These are phyloP conservation scores for Unio pictorum DNA, from an alignment of 2,888 invertebrate genomes.

Conservation along the genomic window DNA sequence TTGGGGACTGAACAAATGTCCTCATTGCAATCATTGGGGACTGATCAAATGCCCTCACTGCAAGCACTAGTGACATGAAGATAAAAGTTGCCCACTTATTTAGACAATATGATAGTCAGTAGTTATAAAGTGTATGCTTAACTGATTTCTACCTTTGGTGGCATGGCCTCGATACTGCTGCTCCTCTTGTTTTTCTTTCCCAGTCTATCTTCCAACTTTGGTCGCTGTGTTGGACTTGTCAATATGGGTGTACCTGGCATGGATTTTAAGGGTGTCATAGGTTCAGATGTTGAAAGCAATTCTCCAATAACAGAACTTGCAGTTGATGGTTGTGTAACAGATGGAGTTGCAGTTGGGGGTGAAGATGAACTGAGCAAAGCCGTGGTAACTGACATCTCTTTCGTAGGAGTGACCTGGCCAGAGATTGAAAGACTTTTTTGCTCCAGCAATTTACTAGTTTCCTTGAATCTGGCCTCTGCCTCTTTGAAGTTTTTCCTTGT, in stretches of 20 bases:
- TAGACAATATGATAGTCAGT: no score
- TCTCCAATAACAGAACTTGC: not conserved
- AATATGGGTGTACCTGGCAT: conserved; percentile 4
- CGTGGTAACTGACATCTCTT: conserved; percentile 14
- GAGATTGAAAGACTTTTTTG: conserved; percentile 8
- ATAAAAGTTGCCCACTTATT: no score
- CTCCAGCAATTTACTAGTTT: not conserved
- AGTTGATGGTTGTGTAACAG: conserved; percentile 10
- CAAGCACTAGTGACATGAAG: no score
- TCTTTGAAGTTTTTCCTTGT: conserved; percentile 64
- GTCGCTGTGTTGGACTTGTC: conserved; percentile 19
- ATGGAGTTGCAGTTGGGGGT: conserved; percentile 16
- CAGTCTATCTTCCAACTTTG: conserved; percentile 23
- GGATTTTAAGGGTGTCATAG: conserved; percentile 9
- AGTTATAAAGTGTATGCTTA: no score
- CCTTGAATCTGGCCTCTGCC: conserved; percentile 5
- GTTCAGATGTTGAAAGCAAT: no score
- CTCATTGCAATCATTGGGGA: no score
- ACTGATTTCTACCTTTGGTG: conserved; percentile 26
- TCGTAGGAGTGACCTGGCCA: conserved; percentile 29
- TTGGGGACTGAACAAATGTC: no score
- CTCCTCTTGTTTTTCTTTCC: conserved; percentile 36
- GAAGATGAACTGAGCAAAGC: conserved; percentile 11
- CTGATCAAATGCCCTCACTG: no score
- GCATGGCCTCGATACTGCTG: conserved; percentile 25